Evolutionary conservation across 1,140 invertebrate species (phyloP).

Genomic region (Anastrepha ludens): DNA sequence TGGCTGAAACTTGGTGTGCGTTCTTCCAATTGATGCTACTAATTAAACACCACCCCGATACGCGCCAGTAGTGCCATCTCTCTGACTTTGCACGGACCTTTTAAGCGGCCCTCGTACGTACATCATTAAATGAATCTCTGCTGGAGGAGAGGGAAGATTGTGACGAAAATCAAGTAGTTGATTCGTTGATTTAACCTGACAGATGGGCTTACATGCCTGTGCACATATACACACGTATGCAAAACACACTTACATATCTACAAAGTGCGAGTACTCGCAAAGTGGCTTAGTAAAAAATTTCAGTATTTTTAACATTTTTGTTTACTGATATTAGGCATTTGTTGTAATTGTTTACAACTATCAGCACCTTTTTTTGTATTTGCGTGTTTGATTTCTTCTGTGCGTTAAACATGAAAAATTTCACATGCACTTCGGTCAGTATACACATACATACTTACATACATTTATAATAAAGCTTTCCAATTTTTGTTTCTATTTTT

Average conservation of each 20-base stretch:
- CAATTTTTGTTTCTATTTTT: background rate
- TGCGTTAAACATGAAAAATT: background rate
- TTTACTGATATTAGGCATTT: background rate
- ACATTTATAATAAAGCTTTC: background rate
- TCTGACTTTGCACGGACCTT: too few species aligned
- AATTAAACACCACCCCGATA: too few species aligned
- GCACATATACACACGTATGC: too few species aligned
- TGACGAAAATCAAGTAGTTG: background rate
- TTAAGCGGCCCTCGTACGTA: too few species aligned
- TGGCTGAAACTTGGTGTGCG: too few species aligned
- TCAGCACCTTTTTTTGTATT: background rate
- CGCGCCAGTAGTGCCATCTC: too few species aligned
- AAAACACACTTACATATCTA: background rate
- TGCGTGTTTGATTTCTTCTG: background rate
- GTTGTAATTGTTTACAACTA: constrained; percentile 4
- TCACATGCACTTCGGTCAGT: background rate
- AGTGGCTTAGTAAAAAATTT: background rate
- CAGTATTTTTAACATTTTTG: background rate
- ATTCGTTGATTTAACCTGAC: too few species aligned
- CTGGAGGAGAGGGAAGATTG: background rate
- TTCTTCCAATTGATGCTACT: too few species aligned
- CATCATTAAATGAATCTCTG: background rate
- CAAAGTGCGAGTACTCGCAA: background rate
- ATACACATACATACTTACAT: background rate
- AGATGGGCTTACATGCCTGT: too few species aligned